Evolutionary conservation across 2,888 invertebrate genomes (phyloP).

Genomic region (Caenorhabditis panamensis): DNA sequence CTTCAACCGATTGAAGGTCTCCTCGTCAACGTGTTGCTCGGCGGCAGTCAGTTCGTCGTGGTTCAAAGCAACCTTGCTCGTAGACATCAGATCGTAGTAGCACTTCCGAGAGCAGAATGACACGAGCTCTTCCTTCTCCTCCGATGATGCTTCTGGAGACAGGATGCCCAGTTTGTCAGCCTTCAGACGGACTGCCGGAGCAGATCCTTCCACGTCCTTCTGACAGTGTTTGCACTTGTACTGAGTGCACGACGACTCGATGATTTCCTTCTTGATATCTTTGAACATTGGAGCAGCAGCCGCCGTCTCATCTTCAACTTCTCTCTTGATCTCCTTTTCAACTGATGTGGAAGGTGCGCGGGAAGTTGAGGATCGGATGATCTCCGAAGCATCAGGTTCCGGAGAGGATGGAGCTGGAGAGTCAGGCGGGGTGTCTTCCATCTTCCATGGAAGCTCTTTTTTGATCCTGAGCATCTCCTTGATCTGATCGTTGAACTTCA

Average conservation of each 20-base stretch:
- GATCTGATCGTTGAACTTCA: conserved; percentile 39
- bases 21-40: conserved; percentile 73
- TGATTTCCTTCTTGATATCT: conserved; percentile 35
- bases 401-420: conserved; percentile 61
- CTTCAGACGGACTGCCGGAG: conserved; percentile 27
- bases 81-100: conserved; percentile 89
- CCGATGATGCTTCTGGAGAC: conserved; percentile 14
- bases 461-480: conserved; percentile 52
- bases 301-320: conserved; percentile 25
- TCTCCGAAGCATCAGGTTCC: conserved; percentile 12
- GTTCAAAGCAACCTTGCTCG: conserved; percentile 83
- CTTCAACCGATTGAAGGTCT: conserved; percentile 70
- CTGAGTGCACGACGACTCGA: conserved; percentile 26
- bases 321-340: conserved; percentile 48
- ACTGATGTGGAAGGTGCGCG: conserved; percentile 27
- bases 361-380: conserved; percentile 1
- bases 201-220: neutral
- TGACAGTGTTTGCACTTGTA: conserved; percentile 46
- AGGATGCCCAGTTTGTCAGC: conserved; percentile 37
- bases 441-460: conserved; percentile 21
- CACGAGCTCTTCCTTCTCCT: conserved; percentile 81
- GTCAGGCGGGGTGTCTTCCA: conserved; percentile 74
- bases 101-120: conserved; percentile 92
- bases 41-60: conserved; percentile 72
- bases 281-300: neutral